These are phyloP conservation scores for Microtus montanus DNA, from an alignment of 2,113 vertebrate species.

Conservation along the genomic window DNA sequence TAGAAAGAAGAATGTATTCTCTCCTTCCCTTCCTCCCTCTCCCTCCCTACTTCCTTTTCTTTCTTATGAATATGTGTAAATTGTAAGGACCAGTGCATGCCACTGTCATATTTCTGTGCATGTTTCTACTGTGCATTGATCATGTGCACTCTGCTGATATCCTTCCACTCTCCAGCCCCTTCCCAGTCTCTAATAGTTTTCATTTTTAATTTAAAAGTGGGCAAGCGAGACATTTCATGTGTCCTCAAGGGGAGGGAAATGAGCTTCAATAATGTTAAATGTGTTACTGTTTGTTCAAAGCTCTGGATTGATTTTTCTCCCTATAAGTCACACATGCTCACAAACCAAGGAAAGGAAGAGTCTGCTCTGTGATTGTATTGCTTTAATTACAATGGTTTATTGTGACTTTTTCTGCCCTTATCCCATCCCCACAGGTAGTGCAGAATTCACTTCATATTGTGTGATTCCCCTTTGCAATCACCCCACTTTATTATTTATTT, in stretches of 20 bases:
- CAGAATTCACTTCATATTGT: not conserved
- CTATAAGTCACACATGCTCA: not conserved
- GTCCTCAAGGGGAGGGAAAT: not conserved
- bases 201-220: slow-evolving; percentile 28
- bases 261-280: not conserved
- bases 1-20: not conserved
- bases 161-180: not conserved
- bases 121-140: not conserved
- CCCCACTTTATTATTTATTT: too few relatives aligned
- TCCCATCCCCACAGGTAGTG: not conserved
- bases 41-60: not conserved
- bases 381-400: not conserved
- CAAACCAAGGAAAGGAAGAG: not conserved
- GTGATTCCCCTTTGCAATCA: not conserved
- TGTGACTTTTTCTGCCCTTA: not conserved
- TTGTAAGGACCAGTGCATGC: not conserved
- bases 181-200: not conserved
- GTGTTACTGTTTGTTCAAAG: not conserved
- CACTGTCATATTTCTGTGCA: not conserved
- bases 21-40: too few relatives aligned
- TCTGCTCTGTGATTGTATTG: not conserved
- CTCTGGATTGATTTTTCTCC: not conserved
- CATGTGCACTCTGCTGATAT: not conserved
- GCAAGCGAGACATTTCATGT: not conserved
- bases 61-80: not conserved